Base-by-base conservation (phyloP, 2,888 invertebrate species). In the Drosophila meridiana region DNA sequence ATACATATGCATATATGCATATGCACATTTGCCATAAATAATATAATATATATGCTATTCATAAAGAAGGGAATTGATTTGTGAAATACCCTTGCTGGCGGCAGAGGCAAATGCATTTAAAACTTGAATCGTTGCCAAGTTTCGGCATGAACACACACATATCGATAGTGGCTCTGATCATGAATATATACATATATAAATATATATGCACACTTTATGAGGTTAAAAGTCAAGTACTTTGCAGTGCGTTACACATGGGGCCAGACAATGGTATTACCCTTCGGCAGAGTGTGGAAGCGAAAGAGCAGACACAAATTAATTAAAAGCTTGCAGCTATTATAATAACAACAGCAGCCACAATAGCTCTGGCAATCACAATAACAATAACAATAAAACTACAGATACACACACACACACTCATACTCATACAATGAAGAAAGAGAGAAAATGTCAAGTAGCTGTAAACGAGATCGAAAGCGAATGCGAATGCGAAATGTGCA, bases 301-400 rank as follows among this genome's bases (percentile, higher is more conserved):
- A 32, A 50, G 48, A 48, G 40, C 66, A 40, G 66, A 66, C 47
- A 20, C 48, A 65, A 67, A 48, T 65, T 40, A 48, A 66, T 64
- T 66, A 32, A 64, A 66, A 64, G 26, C 40, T 48, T 6, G 28
- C 36, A 20, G 34, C 50, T n/a, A 28, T 14, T n/a, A 36, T 43
- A 14, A 36, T 26, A 32, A 42, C 32, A 30, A 11, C 20, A 50
- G 11, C 50, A 50, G 4, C 32, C n/a, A 34, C 50, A 50, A 34
- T 34, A 32, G 50, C 32, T 26, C 30, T 50, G 28, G 26, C 20
- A 34, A 42, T 43, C 8, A 30, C 14, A 36, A 47, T 50, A 50
- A 42, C 8, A 67, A 20, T 38, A 42, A 14, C 40, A 28, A 43
- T 66, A 48, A 67, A 42, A 45, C 52, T 42, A 66, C 62, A 38